Evolutionary conservation across 2,113 vertebrate genomes (phyloP).

Genomic region (Festucalex cinctus): DNA sequence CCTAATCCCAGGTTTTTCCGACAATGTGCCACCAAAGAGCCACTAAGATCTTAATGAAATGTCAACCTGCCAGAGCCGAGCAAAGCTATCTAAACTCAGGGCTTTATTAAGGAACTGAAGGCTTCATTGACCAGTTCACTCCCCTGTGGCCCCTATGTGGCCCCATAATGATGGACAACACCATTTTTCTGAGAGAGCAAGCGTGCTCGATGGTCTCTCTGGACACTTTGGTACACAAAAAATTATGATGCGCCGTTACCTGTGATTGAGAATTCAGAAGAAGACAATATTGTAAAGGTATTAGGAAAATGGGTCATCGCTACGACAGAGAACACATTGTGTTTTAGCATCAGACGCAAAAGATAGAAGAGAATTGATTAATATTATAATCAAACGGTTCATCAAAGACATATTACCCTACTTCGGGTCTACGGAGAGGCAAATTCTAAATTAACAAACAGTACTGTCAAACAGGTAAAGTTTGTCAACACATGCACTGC

Average conservation of each 20-base stretch:
- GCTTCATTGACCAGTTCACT: conserved; percentile 25
- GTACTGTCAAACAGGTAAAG: background rate
- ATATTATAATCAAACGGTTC: conserved; percentile 1
- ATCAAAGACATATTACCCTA: conserved; percentile 14
- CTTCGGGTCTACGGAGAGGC: background rate
- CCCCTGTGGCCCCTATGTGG: conserved; percentile 19
- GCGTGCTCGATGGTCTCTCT: conserved; percentile 14
- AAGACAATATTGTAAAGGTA: background rate
- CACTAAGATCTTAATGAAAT: conserved; percentile 1
- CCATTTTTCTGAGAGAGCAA: conserved; percentile 33
- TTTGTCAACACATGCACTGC: background rate
- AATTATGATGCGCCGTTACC: background rate
- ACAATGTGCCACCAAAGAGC: background rate
- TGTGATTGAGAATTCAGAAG: background rate
- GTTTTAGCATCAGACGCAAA: conserved; percentile 10
- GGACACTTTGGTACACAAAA: conserved; percentile 12
- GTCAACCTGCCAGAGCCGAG: background rate
- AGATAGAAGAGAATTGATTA: conserved; percentile 1
- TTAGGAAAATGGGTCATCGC: conserved; percentile 1
- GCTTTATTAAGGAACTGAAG: conserved; percentile 21
- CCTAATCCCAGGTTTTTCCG: background rate
- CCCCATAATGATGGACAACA: conserved; percentile 26
- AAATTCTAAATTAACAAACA: conserved; percentile 1
- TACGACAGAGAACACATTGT: background rate
- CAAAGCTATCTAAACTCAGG: background rate